Conservation (phyloP, 2,888 invertebrate species). For the Entomobrya proxima region DNA sequence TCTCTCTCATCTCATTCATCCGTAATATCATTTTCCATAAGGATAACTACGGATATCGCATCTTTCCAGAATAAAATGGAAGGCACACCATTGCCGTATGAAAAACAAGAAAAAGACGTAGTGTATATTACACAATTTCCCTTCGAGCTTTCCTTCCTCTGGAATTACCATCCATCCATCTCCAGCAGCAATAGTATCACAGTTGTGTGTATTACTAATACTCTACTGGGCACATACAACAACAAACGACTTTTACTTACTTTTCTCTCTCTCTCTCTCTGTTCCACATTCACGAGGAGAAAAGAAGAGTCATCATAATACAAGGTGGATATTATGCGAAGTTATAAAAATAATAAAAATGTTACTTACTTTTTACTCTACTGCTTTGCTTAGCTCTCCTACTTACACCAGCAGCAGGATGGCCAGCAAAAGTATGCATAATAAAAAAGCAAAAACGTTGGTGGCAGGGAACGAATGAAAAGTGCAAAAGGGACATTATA, state of each 20-base stretch:
- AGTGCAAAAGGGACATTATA: constrained; percentile 42
- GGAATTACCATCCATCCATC: constrained; percentile 59
- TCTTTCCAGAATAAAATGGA: not conserved
- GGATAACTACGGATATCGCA: constrained; percentile 60
- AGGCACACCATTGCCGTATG: not conserved
- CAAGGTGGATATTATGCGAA: constrained; percentile 55
- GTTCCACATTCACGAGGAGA: constrained; percentile 37
- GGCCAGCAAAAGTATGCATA: not conserved
- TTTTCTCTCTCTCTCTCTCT: not conserved
- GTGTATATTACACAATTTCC: constrained; percentile 61
- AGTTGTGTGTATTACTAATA: not conserved
- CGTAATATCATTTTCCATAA: constrained; percentile 63
- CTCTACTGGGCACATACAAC: not conserved
- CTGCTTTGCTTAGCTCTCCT: not conserved
- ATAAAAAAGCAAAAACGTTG: not conserved
- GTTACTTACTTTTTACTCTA: constrained; percentile 32
- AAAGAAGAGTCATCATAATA: constrained; percentile 9
- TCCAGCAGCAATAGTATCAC: not conserved
- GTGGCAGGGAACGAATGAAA: not conserved
- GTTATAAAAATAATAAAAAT: constrained; percentile 55
- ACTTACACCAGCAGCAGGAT: not conserved
- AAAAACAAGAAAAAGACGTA: not conserved
- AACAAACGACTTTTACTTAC: not conserved
- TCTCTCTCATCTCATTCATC: constrained; percentile 46
- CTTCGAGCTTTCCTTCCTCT: constrained; percentile 59